Evolutionary conservation across 2,797 vertebrate genomes (phyloP).

Genomic region (Arrhamphus sclerolepis): DNA sequence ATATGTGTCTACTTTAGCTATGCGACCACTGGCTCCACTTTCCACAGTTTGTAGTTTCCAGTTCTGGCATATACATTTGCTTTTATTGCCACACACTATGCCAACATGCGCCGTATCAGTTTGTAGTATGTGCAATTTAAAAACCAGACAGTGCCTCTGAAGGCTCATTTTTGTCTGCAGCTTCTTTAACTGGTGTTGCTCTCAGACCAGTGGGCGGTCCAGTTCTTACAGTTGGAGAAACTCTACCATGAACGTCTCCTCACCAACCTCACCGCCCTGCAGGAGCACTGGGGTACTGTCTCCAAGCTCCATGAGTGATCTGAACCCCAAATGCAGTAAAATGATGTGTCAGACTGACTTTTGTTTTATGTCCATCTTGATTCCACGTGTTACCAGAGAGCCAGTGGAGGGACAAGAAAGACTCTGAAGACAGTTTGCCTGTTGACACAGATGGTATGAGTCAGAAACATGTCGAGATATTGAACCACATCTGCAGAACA

Average conservation of each 20-base stretch:
- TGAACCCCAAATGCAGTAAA: not conserved
- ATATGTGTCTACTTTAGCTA: too few relatives aligned
- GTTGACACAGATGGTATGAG: slow-evolving; percentile 73
- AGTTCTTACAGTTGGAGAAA: slow-evolving; percentile 92
- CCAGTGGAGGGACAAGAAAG: slow-evolving; percentile 80
- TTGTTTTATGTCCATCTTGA: not conserved
- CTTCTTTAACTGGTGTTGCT: slow-evolving; percentile 63
- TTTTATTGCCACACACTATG: too few relatives aligned
- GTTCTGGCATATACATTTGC: too few relatives aligned
- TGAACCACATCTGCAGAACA: slow-evolving; percentile 88
- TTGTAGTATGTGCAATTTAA: too few relatives aligned
- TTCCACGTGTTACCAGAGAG: slow-evolving; percentile 81
- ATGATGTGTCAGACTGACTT: not conserved
- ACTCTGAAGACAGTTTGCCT: slow-evolving; percentile 32
- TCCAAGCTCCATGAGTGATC: not conserved
- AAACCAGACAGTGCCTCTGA: too few relatives aligned
- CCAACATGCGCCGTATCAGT: too few relatives aligned
- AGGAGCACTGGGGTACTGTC: slow-evolving; percentile 91
- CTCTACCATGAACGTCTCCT: slow-evolving; percentile 94
- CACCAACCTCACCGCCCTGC: slow-evolving; percentile 89
- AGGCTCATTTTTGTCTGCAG: not conserved
- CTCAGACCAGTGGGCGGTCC: slow-evolving; percentile 91
- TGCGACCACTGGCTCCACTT: too few relatives aligned
- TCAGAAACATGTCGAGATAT: slow-evolving; percentile 84
- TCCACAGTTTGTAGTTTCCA: too few relatives aligned